Percentiles rank a stretch among this genome's conserved stretches.
Conservation (phyloP, 2,113 vertebrate genomes). For the Silurus meridionalis region DNA sequence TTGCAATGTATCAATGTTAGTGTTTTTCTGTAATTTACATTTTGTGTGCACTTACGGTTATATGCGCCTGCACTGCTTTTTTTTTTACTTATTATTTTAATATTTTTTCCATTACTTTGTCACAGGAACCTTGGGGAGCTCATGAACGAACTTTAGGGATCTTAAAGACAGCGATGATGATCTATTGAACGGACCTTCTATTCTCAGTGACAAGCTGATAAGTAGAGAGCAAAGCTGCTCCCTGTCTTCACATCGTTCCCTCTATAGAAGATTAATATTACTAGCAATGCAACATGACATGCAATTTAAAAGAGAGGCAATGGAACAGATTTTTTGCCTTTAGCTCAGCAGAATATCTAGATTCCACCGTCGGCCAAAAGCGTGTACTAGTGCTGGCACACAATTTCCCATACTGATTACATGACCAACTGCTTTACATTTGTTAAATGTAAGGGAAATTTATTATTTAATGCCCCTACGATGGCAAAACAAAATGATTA, state of each 20-base stretch:
- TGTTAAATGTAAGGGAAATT: constrained; percentile 30
- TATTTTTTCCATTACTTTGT: background rate
- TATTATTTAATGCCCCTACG: constrained; percentile 5
- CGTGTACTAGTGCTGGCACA: background rate
- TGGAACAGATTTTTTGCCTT: constrained; percentile 44
- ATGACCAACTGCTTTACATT: constrained; percentile 42
- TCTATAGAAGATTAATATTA: constrained; percentile 55
- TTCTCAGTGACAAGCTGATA: constrained; percentile 50
- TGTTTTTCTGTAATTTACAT: background rate
- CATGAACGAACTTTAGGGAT: background rate
- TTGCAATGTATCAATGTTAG: constrained; percentile 6
- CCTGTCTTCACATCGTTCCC: constrained; percentile 23
- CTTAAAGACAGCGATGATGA: constrained; percentile 27
- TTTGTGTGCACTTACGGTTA: background rate
- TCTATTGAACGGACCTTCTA: constrained; percentile 36
- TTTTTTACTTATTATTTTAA: background rate
- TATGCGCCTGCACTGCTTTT: background rate
- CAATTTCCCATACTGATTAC: constrained; percentile 35
- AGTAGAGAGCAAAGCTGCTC: constrained; percentile 42
- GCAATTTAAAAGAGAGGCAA: constrained; percentile 49
- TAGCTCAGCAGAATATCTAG: constrained; percentile 45
- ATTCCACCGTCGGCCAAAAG: constrained; percentile 23
- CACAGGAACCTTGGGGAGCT: background rate
- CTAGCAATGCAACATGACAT: constrained; percentile 54
- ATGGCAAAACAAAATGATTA: constrained; percentile 17